Conservation (phyloP, 2,113 vertebrate species). For the Sorex fumeus region DNA sequence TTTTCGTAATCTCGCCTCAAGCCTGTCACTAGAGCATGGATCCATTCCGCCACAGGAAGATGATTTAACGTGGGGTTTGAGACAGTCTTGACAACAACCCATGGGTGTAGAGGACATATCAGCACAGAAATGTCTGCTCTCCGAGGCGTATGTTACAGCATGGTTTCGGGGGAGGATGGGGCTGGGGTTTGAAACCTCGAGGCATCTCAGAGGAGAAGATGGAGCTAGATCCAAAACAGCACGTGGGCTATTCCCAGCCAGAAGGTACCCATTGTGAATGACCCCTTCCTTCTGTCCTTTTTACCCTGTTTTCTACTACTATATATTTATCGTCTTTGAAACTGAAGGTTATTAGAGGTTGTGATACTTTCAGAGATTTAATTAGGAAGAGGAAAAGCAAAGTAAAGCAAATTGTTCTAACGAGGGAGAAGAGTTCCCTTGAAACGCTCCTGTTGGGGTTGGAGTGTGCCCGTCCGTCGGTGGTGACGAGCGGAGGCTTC, state of each 20-base stretch:
- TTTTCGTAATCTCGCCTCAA: neutral
- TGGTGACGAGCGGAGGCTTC: neutral
- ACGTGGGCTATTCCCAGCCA: slow-evolving; percentile 51
- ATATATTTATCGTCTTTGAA: slow-evolving; percentile 25
- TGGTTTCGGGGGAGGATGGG: neutral
- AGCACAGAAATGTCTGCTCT: neutral
- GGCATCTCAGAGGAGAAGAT: slow-evolving; percentile 40
- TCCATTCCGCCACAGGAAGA: neutral
- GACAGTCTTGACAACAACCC: neutral
- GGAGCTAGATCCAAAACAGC: slow-evolving; percentile 54
- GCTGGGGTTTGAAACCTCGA: slow-evolving; percentile 61
- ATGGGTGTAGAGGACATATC: neutral
- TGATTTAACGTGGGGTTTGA: slow-evolving; percentile 29
- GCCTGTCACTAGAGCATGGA: slow-evolving; percentile 3
- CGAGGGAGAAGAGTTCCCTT: slow-evolving; percentile 11
- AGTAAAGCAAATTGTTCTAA: neutral
- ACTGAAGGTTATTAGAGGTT: slow-evolving; percentile 52
- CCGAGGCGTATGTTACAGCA: too few relatives aligned
- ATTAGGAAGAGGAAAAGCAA: slow-evolving; percentile 21
- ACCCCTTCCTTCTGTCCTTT: slow-evolving; percentile 58
- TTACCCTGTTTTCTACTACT: slow-evolving; percentile 49
- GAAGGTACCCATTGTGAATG: neutral
- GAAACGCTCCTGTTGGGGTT: neutral
- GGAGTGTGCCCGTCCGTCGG: neutral
- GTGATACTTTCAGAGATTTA: neutral